Evolutionary conservation across 2,888 invertebrate genomes (phyloP).

Genomic region (Tipula lateralis): DNA sequence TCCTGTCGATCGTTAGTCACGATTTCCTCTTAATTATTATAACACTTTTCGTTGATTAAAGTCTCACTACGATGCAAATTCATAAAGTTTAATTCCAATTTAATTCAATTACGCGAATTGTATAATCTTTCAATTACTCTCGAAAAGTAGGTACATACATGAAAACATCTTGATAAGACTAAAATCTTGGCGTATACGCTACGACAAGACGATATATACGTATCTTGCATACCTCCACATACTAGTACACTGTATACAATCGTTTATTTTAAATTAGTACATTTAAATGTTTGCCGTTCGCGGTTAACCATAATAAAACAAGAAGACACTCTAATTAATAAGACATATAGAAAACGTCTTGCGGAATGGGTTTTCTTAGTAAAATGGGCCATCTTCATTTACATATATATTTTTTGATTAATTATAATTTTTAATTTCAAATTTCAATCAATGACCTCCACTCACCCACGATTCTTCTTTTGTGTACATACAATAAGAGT

Average conservation of each 20-base stretch:
- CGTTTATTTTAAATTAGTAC: slow-evolving; percentile 1
- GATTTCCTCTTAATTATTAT: neutral
- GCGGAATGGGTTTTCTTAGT: neutral
- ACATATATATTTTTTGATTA: neutral
- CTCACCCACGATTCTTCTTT: neutral
- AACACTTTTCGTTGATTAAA: neutral
- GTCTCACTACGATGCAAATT: neutral
- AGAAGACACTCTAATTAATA: neutral
- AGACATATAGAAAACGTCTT: neutral
- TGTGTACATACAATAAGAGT: neutral
- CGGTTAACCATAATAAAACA: neutral
- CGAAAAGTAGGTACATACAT: neutral
- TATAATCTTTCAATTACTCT: neutral
- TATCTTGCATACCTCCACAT: neutral
- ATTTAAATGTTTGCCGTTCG: neutral
- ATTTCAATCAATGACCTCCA: slow-evolving; percentile 13
- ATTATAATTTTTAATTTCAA: neutral
- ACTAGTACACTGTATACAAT: neutral
- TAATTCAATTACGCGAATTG: neutral
- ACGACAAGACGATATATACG: neutral
- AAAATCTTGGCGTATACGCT: neutral
- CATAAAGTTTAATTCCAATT: neutral
- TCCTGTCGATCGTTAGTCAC: neutral
- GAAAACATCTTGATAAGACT: neutral
- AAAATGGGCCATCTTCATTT: neutral